Conservation (phyloP, 2,888 invertebrate species). For the Eledone cirrhosa region DNA sequence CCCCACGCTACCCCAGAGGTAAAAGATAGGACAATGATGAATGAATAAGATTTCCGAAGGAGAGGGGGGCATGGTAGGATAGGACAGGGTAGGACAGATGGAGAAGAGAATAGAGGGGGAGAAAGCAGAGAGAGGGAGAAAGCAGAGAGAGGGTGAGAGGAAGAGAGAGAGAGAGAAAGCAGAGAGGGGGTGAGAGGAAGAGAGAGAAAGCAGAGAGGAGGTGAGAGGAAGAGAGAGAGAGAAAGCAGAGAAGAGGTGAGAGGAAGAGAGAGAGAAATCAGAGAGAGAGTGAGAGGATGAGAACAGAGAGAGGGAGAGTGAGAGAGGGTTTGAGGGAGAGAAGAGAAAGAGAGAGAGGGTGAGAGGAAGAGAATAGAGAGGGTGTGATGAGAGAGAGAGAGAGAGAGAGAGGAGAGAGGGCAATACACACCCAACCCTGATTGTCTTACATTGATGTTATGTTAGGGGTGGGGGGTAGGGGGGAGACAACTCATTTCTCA, state of each 20-base stretch:
- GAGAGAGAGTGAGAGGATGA: constrained; percentile 21
- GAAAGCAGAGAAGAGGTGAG: too few species aligned
- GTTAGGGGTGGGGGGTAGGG: too few species aligned
- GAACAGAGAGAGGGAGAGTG: neutral
- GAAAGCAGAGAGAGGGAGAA: constrained; percentile 1
- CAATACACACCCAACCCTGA: neutral
- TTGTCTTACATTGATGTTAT: neutral
- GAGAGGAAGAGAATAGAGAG: neutral
- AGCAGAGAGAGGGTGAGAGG: neutral
- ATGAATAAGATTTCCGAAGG: too few species aligned
- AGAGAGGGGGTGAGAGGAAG: constrained; percentile 1
- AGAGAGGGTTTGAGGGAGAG: neutral
- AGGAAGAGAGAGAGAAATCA: neutral
- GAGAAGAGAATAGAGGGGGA: neutral
- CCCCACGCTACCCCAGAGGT: too few species aligned
- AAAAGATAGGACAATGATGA: too few species aligned
- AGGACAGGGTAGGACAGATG: constrained; percentile 14
- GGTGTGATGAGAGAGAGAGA: neutral
- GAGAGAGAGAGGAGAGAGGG: neutral
- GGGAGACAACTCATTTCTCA: too few species aligned
- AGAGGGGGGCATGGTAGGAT: neutral
- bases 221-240: neutral
- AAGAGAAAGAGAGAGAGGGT: neutral
- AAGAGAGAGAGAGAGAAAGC: constrained; percentile 21
- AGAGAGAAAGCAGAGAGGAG: neutral